Evolutionary conservation across 2,888 invertebrate species (phyloP), one percentile per base, ranked within the genome.

Genomic region (Argyresthia goedartella): DNA sequence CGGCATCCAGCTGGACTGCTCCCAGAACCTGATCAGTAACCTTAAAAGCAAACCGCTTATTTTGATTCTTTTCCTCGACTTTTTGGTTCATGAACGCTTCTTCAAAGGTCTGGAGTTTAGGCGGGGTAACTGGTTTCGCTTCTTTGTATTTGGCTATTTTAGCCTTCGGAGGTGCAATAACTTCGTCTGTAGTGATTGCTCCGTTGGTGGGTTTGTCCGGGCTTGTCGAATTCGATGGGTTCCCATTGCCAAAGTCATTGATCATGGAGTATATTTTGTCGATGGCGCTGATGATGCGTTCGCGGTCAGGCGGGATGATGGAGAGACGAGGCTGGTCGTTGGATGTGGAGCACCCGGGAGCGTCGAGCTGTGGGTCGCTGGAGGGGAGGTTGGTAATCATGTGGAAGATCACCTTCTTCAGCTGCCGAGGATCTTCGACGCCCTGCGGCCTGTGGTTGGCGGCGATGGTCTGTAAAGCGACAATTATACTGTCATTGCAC

Each of bases 351-450:
- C 52, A 47, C 13, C 15, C 7, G n/a, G 49, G 25, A 42, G 42
- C 14, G 14, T 16, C 15, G 4, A 25, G 39, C 4, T 25, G 25
- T 1, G 46, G 50, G 46, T 4, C 34, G 39, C 13, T 57, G 0
- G 74, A 68, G 0, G 81, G 81, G n/a, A 84, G 57, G 50, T 79
- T 69, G 0, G 72, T 77, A 1, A 84, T 78, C 15, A 95, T 74
- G 60, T 91, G 89, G 11, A 91, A 81, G 49, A 95, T 91, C 0
- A 91, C 93, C 60, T 89, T 88, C 61, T 93, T 91, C 33, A 95
- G 67, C 56, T 91, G 82, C 25, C 76, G 76, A 0, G 93, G 92
- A 73, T 93, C 91, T 66, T 93, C 93, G 0, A 92, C 89, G 0
- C 25, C 3, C 25, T 25, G 25, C 25, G 87, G 60, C 0, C 85